Percentiles rank a stretch among this genome's conserved stretches.
phyloP scores from a whole-genome alignment of 2,797 vertebrate genomes.

The Eutrigla gurnardus region DNA sequence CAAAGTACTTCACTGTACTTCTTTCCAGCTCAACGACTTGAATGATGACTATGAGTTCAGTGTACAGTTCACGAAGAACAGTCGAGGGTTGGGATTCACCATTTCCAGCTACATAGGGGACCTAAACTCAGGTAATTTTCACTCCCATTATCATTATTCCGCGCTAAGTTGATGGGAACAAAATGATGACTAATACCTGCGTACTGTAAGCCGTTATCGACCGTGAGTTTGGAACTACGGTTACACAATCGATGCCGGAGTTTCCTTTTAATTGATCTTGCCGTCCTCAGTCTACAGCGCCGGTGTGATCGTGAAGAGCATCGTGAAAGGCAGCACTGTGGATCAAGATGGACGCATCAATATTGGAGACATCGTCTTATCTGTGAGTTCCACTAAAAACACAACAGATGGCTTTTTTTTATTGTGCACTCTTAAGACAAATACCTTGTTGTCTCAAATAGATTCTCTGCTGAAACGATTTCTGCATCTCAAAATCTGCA shows the following conservation, averaged over 20 bases:
- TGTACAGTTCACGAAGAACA: conserved; percentile 92
- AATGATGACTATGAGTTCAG: conserved; percentile 83
- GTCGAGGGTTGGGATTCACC: conserved; percentile 91
- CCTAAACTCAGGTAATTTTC: conserved; percentile 88
- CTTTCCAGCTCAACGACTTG: conserved; percentile 75
- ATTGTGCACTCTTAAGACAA: conserved; percentile 32
- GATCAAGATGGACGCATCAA: conserved; percentile 92
- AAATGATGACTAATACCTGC: neutral
- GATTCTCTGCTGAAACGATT: conserved; percentile 53
- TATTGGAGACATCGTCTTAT: conserved; percentile 92
- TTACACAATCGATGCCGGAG: neutral
- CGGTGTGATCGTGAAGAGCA: conserved; percentile 93
- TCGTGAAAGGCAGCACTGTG: conserved; percentile 91
- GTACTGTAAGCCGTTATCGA: neutral
- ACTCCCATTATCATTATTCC: neutral
- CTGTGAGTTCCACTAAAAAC: conserved; percentile 84
- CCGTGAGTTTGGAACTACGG: neutral
- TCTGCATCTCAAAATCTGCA: conserved; percentile 48
- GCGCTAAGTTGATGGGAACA: neutral
- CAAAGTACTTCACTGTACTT: conserved; percentile 15
- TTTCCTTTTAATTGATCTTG: neutral
- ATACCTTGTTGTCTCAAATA: conserved; percentile 39
- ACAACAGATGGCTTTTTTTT: conserved; percentile 26
- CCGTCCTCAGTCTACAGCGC: conserved; percentile 83
- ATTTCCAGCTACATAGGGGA: conserved; percentile 92